Conservation (phyloP, 2,888 invertebrate species). For the Parochlus steinenii region DNA sequence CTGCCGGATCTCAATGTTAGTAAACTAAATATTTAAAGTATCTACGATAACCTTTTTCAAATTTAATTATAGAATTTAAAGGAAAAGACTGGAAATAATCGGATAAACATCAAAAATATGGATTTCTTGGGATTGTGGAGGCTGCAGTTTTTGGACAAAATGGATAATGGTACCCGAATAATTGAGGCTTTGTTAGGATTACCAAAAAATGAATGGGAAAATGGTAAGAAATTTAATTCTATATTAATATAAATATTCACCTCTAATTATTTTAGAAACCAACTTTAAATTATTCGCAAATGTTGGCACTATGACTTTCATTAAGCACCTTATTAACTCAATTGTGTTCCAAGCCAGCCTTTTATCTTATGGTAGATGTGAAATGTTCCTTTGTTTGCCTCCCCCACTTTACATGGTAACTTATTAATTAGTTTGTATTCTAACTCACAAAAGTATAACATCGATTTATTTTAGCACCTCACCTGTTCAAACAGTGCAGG, state of each 20-base stretch:
- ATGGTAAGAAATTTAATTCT: constrained; percentile 27
- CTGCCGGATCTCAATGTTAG: constrained; percentile 31
- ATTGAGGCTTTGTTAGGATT: constrained; percentile 35
- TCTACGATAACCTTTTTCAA: constrained; percentile 8
- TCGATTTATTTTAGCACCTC: constrained; percentile 32
- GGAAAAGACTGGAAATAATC: constrained; percentile 3
- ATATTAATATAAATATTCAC: constrained; percentile 7
- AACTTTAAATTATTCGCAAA: constrained; percentile 42
- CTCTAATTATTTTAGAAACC: constrained; percentile 37
- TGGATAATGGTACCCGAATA: constrained; percentile 37
- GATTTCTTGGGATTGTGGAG: constrained; percentile 43
- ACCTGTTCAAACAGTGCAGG: constrained; percentile 38
- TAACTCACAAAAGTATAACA: not conserved
- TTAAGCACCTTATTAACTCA: constrained; percentile 43
- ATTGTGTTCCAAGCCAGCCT: constrained; percentile 40
- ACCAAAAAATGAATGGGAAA: constrained; percentile 29
- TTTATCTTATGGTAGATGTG: constrained; percentile 39
- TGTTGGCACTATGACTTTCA: constrained; percentile 32
- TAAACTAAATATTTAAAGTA: constrained; percentile 13
- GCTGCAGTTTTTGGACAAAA: constrained; percentile 38
- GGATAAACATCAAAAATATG: constrained; percentile 31
- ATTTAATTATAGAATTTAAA: constrained; percentile 2
- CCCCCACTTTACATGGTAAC: constrained; percentile 44
- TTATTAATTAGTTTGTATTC: constrained; percentile 12
- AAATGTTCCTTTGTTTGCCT: constrained; percentile 43